These are phyloP conservation scores for Aphidius ervi DNA, from an alignment of 1,140 invertebrate genomes.

Conservation along the genomic window DNA sequence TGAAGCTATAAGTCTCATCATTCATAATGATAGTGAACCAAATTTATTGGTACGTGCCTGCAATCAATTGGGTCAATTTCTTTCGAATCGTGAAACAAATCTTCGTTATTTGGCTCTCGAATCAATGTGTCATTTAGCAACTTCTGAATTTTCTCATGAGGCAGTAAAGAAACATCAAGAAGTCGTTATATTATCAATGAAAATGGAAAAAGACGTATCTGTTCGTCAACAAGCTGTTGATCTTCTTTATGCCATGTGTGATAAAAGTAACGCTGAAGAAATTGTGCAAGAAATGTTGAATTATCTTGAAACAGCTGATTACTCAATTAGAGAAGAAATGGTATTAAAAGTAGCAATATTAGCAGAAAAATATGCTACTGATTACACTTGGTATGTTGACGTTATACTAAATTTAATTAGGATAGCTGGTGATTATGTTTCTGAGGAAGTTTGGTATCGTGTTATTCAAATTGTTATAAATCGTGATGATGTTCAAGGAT, in stretches of 20 bases:
- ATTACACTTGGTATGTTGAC: slow-evolving; percentile 99
- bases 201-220: slow-evolving; percentile 99
- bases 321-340: slow-evolving; percentile 99
- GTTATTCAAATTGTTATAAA: slow-evolving; percentile 99
- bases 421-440: slow-evolving; percentile 99
- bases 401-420: slow-evolving; percentile 98
- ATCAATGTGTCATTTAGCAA: slow-evolving; percentile 98
- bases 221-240: slow-evolving; percentile 98
- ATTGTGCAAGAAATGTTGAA: slow-evolving; percentile 99
- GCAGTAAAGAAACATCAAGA: slow-evolving; percentile 99
- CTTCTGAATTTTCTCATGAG: slow-evolving; percentile 99
- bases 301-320: slow-evolving; percentile 98
- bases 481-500: slow-evolving; percentile 97
- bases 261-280: slow-evolving; percentile 98
- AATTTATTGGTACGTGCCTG: slow-evolving; percentile 96
- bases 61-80: slow-evolving; percentile 97
- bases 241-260: slow-evolving; percentile 99
- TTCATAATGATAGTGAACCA: slow-evolving; percentile 98
- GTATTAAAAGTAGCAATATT: slow-evolving; percentile 99
- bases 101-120: slow-evolving; percentile 96
- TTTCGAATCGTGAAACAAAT: slow-evolving; percentile 98
- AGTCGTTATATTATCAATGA: slow-evolving; percentile 98
- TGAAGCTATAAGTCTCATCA: slow-evolving; percentile 99
- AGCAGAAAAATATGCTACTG: slow-evolving; percentile 98
- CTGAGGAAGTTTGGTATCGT: slow-evolving; percentile 96